Conservation (phyloP, 2,797 vertebrate species). For the Phaenicophaeus curvirostris region DNA sequence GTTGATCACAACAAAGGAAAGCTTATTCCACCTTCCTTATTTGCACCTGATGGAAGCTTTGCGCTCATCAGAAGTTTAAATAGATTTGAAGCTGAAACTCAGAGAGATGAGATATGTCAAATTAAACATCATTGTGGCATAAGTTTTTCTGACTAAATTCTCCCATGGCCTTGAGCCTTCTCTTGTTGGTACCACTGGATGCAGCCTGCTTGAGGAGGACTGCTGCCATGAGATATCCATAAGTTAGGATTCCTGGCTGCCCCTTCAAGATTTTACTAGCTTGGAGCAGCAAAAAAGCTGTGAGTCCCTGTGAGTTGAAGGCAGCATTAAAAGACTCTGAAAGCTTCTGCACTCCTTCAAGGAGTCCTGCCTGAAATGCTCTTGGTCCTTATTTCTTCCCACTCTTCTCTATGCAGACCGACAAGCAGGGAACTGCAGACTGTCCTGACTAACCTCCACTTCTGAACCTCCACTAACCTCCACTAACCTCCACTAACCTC, state of each 20-base stretch:
- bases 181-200: neutral
- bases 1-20: neutral
- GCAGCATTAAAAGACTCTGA: neutral
- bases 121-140: neutral
- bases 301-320: neutral
- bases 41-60: neutral
- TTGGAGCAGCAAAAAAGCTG: neutral
- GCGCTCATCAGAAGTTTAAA: neutral
- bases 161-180: neutral
- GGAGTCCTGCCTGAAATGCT: neutral
- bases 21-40: neutral
- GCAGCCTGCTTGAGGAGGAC: neutral
- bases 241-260: neutral
- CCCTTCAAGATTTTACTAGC: rapidly evolving
- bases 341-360: neutral
- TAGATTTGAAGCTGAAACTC: neutral
- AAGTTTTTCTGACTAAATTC: neutral
- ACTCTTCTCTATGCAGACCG: neutral
- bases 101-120: neutral
- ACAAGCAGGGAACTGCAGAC: neutral
- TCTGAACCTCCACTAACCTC: no score
- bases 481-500: no score
- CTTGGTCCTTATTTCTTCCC: neutral
- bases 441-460: neutral
- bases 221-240: neutral